A percentile compares a stretch with the other conserved stretches of the same genome.
Evolutionary conservation across 2,888 invertebrate species (phyloP).

Genomic region (Tachina fera): DNA sequence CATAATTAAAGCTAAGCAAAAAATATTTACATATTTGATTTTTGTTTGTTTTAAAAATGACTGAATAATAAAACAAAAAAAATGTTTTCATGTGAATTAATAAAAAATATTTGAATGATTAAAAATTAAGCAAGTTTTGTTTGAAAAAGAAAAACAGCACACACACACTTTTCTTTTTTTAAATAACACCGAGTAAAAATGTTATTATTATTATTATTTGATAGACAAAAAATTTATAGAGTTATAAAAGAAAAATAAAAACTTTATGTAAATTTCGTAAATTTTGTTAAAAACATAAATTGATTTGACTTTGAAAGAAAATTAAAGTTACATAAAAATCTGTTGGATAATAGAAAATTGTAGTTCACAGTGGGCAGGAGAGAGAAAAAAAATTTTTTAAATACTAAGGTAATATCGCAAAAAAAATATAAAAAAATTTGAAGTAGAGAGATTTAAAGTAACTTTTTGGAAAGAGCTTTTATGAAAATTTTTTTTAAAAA

Average conservation of each 20-base stretch:
- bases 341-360: too few relatives aligned
- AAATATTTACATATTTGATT: conserved; percentile 28
- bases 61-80: conserved; percentile 10
- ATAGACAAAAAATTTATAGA: not conserved
- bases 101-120: conserved; percentile 27
- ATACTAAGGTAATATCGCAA: too few relatives aligned
- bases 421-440: too few relatives aligned
- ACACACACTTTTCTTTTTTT: not conserved
- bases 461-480: too few relatives aligned
- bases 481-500: too few relatives aligned
- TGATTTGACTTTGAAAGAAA: not conserved
- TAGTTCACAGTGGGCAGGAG: too few relatives aligned
- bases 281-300: not conserved
- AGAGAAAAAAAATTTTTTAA: too few relatives aligned
- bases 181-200: not conserved
- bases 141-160: conserved; percentile 9
- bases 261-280: conserved; percentile 52
- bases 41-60: conserved; percentile 52
- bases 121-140: conserved; percentile 9
- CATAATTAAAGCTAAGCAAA: conserved; percentile 7
- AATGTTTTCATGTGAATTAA: not conserved
- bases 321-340: not conserved
- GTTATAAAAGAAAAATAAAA: not conserved
- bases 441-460: too few relatives aligned
- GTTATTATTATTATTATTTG: not conserved